phyloP scores from a whole-genome alignment of 1,140 invertebrate genomes.

The Drosophila ananassae region DNA sequence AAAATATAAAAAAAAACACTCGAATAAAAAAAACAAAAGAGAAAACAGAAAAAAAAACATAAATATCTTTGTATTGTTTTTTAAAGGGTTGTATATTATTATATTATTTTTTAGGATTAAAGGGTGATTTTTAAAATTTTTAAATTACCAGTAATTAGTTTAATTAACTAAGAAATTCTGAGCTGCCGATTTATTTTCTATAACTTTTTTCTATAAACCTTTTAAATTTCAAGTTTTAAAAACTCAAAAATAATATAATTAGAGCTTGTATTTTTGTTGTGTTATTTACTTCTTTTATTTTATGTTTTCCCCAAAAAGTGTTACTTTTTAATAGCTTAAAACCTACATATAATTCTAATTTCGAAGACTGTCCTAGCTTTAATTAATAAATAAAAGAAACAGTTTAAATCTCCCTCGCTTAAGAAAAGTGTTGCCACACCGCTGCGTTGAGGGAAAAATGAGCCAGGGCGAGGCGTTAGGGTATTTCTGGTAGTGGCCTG shows the following conservation, averaged over 20 bases:
- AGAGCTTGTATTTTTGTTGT: too few relatives aligned
- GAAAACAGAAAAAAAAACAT: conserved; percentile 46
- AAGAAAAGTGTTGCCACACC: background rate
- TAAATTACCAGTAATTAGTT: too few relatives aligned
- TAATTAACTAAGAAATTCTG: too few relatives aligned
- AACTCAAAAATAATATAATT: too few relatives aligned
- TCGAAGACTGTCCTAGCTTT: too few relatives aligned
- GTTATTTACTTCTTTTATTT: too few relatives aligned
- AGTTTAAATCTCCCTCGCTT: background rate
- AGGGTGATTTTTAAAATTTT: background rate
- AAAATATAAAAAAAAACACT: conserved; percentile 58
- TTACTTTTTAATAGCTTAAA: too few relatives aligned
- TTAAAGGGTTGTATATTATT: background rate
- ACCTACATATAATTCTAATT: too few relatives aligned
- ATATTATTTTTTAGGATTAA: background rate
- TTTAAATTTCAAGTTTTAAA: too few relatives aligned
- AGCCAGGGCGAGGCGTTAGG: background rate
- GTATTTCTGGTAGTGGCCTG: background rate
- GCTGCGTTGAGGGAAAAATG: background rate
- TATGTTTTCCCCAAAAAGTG: too few relatives aligned
- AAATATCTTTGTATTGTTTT: background rate
- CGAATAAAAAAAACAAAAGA: conserved; percentile 60
- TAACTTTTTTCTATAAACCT: too few relatives aligned
- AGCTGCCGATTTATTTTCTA: too few relatives aligned
- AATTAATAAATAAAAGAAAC: background rate